Evolutionary conservation across 2,113 vertebrate genomes (phyloP).

Genomic region (Otus sunia): DNA sequence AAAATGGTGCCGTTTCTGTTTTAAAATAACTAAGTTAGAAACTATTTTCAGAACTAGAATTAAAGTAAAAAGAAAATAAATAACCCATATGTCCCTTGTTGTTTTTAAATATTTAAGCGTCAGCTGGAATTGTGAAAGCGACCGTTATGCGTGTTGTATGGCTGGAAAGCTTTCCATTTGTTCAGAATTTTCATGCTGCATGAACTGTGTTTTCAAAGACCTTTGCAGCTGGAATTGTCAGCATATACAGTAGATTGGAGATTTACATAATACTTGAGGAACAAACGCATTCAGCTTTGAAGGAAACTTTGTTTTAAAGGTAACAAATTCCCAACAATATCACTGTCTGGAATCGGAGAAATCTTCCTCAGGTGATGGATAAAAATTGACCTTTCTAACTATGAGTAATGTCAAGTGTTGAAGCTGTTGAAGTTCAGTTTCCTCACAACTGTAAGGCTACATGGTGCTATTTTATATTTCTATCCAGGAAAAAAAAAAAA

Average conservation of each 20-base stretch:
- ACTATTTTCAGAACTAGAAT: constrained; percentile 69
- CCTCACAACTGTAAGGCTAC: neutral
- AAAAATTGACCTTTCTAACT: constrained; percentile 6
- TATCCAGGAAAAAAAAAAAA: neutral
- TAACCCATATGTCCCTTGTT: constrained; percentile 70
- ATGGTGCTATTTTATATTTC: neutral
- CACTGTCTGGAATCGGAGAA: neutral
- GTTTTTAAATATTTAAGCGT: constrained; percentile 78
- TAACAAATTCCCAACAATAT: neutral
- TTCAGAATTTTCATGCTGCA: neutral
- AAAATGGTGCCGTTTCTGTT: constrained; percentile 66
- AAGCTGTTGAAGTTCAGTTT: neutral
- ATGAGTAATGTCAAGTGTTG: neutral
- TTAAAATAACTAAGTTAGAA: constrained; percentile 70
- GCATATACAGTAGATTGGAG: neutral
- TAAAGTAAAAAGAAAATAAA: constrained; percentile 78
- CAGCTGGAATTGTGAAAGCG: constrained; percentile 56
- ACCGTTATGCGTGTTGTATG: neutral
- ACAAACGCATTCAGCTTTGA: neutral
- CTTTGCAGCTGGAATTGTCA: constrained; percentile 29
- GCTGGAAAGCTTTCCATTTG: constrained; percentile 46
- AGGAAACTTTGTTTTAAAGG: constrained; percentile 3
- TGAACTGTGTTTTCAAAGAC: constrained; percentile 27
- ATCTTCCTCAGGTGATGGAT: neutral
- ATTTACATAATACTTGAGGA: neutral